Conservation (phyloP, 2,888 invertebrate species). For the Melanchra persicariae region DNA sequence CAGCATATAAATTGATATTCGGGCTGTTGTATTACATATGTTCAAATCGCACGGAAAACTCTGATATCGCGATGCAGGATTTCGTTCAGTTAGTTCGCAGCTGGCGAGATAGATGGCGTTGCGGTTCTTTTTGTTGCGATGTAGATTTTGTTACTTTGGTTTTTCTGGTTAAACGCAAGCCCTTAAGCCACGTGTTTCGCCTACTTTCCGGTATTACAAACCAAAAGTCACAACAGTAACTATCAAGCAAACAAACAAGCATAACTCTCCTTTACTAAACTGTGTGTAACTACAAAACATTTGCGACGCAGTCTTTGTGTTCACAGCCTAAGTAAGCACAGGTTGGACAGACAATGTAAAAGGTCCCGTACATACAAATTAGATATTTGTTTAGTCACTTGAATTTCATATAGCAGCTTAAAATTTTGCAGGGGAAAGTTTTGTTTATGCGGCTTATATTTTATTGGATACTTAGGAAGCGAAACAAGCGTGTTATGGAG, state of each 20-base stretch:
- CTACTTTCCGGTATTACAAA: background rate
- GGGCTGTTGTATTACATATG: no score
- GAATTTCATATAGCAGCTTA: constrained; percentile 39
- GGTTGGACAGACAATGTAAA: constrained; percentile 55
- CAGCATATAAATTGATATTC: no score
- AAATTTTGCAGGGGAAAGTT: constrained; percentile 48
- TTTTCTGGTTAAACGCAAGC: no score
- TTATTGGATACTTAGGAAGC: constrained; percentile 24
- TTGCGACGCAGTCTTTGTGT: constrained; percentile 24
- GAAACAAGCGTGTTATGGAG: constrained; percentile 26
- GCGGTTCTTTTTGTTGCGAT: no score
- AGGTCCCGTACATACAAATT: constrained; percentile 58
- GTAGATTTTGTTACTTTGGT: no score
- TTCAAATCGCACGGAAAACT: no score
- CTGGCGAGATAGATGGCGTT: no score
- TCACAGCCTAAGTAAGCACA: constrained; percentile 47
- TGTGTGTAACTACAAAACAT: constrained; percentile 27
- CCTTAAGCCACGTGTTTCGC: background rate
- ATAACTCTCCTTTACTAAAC: constrained; percentile 17
- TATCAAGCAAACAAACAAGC: constrained; percentile 15
- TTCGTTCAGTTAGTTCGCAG: no score
- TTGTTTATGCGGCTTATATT: constrained; percentile 48
- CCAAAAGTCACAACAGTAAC: constrained; percentile 7
- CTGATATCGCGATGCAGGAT: no score
- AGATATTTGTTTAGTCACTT: constrained; percentile 53